Percentiles rank a stretch among this genome's conserved stretches.
Conservation (phyloP, 2,113 vertebrate genomes). For the Stigmatopora argus region DNA sequence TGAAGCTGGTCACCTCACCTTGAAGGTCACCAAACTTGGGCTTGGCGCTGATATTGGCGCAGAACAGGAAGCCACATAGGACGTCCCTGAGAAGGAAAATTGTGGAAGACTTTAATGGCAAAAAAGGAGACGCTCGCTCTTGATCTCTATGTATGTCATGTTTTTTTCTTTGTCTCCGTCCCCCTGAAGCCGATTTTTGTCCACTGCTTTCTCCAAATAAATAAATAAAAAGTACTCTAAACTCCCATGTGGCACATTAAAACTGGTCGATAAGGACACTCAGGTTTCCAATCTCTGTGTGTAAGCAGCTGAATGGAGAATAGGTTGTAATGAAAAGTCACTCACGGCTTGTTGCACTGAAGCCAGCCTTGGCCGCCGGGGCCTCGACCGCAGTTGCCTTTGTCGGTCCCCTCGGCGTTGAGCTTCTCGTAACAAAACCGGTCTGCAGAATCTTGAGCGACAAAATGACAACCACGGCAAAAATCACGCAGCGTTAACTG, state of each 20-base stretch:
- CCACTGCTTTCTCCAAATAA: no score
- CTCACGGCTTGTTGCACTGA: conserved; percentile 95
- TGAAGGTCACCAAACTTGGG: conserved; percentile 84
- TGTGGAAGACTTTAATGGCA: no score
- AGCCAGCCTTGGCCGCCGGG: conserved; percentile 80
- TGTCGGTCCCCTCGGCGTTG: conserved; percentile 89
- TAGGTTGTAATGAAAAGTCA: conserved; percentile 3
- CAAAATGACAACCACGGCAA: conserved; percentile 11
- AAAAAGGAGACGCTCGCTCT: no score
- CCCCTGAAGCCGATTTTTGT: no score
- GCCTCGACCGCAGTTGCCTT: conserved; percentile 86
- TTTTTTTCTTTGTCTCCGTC: no score
- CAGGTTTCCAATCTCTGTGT: no score
- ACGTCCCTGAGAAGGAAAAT: conserved; percentile 75
- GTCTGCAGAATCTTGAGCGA: conserved; percentile 78
- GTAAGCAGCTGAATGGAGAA: not conserved
- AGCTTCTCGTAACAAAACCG: conserved; percentile 94
- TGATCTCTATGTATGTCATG: no score
- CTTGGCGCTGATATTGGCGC: conserved; percentile 80
- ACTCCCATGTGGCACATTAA: no score
- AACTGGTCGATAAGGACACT: no score
- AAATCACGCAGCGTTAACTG: no score
- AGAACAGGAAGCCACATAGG: conserved; percentile 89
- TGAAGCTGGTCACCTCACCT: conserved; percentile 86
- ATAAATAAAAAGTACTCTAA: no score